Evolutionary conservation across 1,140 invertebrate species (phyloP).

Genomic region (Propsilocerus akamusi): DNA sequence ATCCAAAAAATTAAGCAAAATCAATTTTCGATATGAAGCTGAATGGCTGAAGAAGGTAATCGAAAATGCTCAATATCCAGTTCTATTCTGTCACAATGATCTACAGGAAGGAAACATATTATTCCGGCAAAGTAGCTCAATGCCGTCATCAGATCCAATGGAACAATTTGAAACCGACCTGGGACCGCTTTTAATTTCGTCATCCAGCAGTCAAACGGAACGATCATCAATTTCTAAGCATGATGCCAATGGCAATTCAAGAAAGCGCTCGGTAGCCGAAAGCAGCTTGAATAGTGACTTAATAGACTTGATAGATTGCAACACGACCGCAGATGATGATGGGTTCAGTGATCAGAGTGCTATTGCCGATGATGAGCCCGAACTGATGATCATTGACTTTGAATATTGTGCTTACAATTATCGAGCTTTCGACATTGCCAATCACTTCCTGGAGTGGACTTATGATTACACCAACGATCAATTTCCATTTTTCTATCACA

Average conservation of each 20-base stretch:
- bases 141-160: neutral
- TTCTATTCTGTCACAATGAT: conserved; percentile 96
- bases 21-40: conserved; percentile 41
- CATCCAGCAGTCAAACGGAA: neutral
- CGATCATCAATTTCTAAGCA: neutral
- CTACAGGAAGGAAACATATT: conserved; percentile 72
- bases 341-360: conserved; percentile 17
- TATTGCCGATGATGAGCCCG: conserved; percentile 33
- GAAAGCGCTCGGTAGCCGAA: conserved; percentile 2
- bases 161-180: neutral
- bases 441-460: conserved; percentile 90
- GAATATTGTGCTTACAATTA: conserved; percentile 92
- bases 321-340: neutral
- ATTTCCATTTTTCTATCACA: conserved; percentile 59
- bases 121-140: conserved; percentile 9
- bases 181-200: neutral
- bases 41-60: conserved; percentile 40
- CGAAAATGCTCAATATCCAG: conserved; percentile 47
- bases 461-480: conserved; percentile 71
- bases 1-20: conserved; percentile 9
- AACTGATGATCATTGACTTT: conserved; percentile 72
- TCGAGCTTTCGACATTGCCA: conserved; percentile 85
- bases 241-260: conserved; percentile 3
- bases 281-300: neutral
- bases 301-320: conserved; percentile 5